Base-by-base conservation (phyloP, 1,140 invertebrate species). In the Drosophila eugracilis region DNA sequence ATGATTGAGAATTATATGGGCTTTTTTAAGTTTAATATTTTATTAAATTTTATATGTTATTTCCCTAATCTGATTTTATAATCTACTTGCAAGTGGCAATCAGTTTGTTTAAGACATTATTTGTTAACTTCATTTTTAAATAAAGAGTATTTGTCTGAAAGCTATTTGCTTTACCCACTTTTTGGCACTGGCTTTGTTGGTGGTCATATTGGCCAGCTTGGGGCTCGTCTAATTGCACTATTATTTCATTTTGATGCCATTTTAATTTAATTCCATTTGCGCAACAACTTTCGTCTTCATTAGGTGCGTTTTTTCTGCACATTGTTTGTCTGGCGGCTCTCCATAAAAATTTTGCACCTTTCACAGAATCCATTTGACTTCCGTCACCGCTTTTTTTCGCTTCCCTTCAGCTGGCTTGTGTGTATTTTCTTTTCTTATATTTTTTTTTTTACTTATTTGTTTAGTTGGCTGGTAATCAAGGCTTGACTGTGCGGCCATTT, bases 261-360 rank as follows among this genome's bases (percentile, higher is more conserved):
- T 88, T 88, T 75, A 88, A 72, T 77, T 62, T 66, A 77, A 86
- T 86, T 86, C 67, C 47, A 76, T 85, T 88, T 88, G 84, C 78
- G 78, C 78, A 88, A 86, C 84, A 77, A 89, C 84, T 86, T 86
- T 86, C 83, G 70, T 89, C 83, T 86, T 89, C 83, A 83, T 86
- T 88, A 63, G 69, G 60, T 30, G 52, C 44, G 41, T 26, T 52
- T 41, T 45, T 55, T 65, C 32, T 15, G 44, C 24, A 41, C 52
- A 24, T 71, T 76, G 72, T 84, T 78, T 86, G 45, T 59, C 63
- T 44, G 59, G 54, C n/a, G 44, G 24, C 59, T 78, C 62, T 65
- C 50, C 50, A 50, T 50, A 42, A 66, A 75, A 73, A 63, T 88
- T 78, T 86, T 66, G 78, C 81, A 88, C 81, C 84, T 86, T 86